Base-by-base conservation (phyloP, 2,888 invertebrate species). In the Torymus texanus region DNA sequence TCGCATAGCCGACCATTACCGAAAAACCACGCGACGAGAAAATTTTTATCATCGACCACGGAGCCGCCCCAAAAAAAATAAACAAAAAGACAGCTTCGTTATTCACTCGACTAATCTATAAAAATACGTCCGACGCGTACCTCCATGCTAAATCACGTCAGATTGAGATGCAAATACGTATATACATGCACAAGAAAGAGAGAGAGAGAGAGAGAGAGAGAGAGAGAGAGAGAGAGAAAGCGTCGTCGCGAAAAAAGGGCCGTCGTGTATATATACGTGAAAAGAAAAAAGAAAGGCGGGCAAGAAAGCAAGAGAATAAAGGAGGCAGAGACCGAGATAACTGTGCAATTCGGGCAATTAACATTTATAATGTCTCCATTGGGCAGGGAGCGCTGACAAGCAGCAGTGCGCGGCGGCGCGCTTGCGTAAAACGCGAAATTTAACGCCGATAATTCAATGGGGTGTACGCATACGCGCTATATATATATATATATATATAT, bases 301-400 rank as follows among this genome's bases (percentile, higher is more conserved):
- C 67, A 75, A 68, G 63, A 61, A 75, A 79, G 18, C 73, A 74
- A 83, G 41, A 76, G 78, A 83, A 83, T 81, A 56, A 75, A 79
- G 65, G 14, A 50, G 55, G 10, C n/a, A 5, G 62, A 77, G 73
- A 75, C 77, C 76, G 84, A 85, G 87, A 86, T 87, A 87, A 85
- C 85, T 84, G 85, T 82, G 87, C 85, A 85, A 88, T 87, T 86
- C 85, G 85, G 84, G 85, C 88, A 87, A 86, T 88, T 87, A 88
- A 87, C 86, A 86, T 87, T 87, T 86, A 85, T 85, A 87, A 88
- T 86, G 88, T 88, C 87, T 88, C 85, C 86, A 88, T 88, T 84
- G 75, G 75, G 75, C 66, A 65, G 53, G 59, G 53, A 74, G 58
- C 79, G 81, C 80, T 82, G 86, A 86, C 85, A 84, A 21, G 83